phyloP scores from a whole-genome alignment of 2,797 vertebrate genomes.

The Mergus octosetaceus region DNA sequence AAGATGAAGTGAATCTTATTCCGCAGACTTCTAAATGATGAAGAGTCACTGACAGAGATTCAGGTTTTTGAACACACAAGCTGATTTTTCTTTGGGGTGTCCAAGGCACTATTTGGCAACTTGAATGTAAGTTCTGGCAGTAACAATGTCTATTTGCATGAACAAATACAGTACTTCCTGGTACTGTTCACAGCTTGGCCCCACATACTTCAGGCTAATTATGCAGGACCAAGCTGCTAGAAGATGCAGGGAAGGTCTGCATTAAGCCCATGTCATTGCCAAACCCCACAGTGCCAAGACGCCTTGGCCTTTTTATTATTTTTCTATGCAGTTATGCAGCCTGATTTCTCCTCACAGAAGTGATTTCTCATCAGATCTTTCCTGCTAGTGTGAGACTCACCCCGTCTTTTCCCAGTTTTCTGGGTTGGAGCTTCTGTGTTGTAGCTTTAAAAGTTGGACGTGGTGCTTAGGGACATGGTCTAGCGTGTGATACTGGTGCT shows the following conservation, averaged over 20 bases:
- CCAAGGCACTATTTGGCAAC: not conserved
- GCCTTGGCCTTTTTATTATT: not conserved
- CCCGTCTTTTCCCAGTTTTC: not conserved
- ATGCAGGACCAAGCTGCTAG: not conserved
- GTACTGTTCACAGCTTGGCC: not conserved
- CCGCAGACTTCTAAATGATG: not conserved
- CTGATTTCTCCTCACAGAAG: accelerated
- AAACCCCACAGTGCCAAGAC: accelerated
- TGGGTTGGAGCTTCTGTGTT: not conserved
- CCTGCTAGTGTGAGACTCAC: not conserved
- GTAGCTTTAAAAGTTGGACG: too few relatives aligned
- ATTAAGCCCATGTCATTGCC: accelerated
- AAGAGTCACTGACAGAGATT: not conserved
- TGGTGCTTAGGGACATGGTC: too few relatives aligned
- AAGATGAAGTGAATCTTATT: not conserved
- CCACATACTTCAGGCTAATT: accelerated
- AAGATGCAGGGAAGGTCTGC: accelerated
- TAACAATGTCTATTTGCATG: not conserved
- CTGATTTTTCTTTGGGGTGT: not conserved
- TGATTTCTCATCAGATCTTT: not conserved
- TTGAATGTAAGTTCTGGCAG: not conserved
- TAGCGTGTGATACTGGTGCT: too few relatives aligned
- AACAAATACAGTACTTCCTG: not conserved
- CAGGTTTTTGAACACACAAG: not conserved
- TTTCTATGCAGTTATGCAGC: not conserved